Evolutionary conservation across 2,888 invertebrate species (phyloP).

Genomic region (Ptilodon capucinus): DNA sequence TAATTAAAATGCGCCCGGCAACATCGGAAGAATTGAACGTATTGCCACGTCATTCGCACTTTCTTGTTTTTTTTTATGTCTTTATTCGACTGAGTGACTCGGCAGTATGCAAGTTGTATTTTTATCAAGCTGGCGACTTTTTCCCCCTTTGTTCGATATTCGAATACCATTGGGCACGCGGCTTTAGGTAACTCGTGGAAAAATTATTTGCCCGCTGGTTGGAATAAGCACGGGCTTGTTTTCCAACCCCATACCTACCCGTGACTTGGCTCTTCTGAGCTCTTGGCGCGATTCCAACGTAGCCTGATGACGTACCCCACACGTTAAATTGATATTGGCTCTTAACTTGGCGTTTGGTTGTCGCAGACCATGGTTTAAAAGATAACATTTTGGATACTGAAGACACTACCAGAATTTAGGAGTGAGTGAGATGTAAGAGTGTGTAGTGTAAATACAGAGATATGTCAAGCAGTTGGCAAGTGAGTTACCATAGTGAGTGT

Average conservation of each 20-base stretch:
- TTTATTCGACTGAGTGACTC: constrained; percentile 2
- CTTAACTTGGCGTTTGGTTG: constrained; percentile 53
- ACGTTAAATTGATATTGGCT: constrained; percentile 73
- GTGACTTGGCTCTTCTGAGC: constrained; percentile 50
- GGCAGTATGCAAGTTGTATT: constrained; percentile 3
- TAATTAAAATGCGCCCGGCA: constrained; percentile 17
- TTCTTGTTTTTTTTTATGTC: constrained; percentile 13
- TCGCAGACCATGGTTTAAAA: constrained; percentile 50
- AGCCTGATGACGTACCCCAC: constrained; percentile 61
- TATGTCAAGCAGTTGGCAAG: too few species aligned
- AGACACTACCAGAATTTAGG: constrained; percentile 19
- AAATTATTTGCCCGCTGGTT: constrained; percentile 38
- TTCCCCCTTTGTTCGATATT: constrained; percentile 5
- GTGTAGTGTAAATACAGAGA: too few species aligned
- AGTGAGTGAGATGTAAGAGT: too few species aligned
- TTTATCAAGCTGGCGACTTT: constrained; percentile 1
- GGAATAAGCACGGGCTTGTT: constrained; percentile 49
- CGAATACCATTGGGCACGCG: constrained; percentile 17
- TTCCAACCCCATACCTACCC: constrained; percentile 40
- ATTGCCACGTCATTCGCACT: constrained; percentile 7
- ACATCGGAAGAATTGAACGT: constrained; percentile 7
- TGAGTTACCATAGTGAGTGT: not conserved
- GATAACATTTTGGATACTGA: constrained; percentile 13
- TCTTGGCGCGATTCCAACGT: constrained; percentile 55
- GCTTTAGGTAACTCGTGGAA: constrained; percentile 29